These are phyloP conservation scores for Drosophila mayaguana DNA, from an alignment of 2,888 invertebrate genomes.

Conservation along the genomic window DNA sequence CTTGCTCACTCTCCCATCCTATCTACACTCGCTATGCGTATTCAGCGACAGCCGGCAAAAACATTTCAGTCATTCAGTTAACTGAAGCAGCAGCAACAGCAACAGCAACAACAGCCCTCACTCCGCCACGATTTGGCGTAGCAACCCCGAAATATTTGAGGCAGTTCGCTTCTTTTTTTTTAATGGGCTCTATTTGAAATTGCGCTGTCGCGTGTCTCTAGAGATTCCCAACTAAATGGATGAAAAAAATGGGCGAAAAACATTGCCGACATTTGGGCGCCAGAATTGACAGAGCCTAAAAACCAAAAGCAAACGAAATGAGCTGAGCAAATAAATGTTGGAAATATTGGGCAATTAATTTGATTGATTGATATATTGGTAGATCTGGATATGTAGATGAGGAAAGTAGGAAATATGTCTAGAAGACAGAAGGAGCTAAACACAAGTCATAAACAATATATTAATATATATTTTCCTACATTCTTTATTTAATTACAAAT, in stretches of 20 bases:
- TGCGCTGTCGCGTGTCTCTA: conserved; percentile 46
- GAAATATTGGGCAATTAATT: neutral
- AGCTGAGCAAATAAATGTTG: neutral
- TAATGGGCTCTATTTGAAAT: conserved; percentile 48
- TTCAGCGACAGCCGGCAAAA: conserved; percentile 74
- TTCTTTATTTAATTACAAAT: too few species aligned
- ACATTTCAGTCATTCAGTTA: conserved; percentile 39
- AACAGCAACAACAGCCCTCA: conserved; percentile 4
- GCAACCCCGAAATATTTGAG: conserved; percentile 37
- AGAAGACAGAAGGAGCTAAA: neutral
- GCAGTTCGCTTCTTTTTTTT: conserved; percentile 19
- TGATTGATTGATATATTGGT: neutral
- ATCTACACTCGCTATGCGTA: conserved; percentile 55
- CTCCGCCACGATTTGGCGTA: conserved; percentile 22
- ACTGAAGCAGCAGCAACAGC: conserved; percentile 21
- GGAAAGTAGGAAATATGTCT: neutral
- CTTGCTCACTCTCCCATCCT: neutral
- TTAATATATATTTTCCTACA: too few species aligned
- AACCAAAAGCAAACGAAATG: neutral
- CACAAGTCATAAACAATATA: neutral
- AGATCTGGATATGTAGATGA: neutral
- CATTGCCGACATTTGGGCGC: conserved; percentile 59
- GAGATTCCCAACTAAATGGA: conserved; percentile 3
- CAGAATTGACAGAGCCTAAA: conserved; percentile 27
- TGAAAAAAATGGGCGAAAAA: conserved; percentile 2